phyloP scores from a whole-genome alignment of 64 coral and sea anemone species.

The Pocillopora damicornis region DNA sequence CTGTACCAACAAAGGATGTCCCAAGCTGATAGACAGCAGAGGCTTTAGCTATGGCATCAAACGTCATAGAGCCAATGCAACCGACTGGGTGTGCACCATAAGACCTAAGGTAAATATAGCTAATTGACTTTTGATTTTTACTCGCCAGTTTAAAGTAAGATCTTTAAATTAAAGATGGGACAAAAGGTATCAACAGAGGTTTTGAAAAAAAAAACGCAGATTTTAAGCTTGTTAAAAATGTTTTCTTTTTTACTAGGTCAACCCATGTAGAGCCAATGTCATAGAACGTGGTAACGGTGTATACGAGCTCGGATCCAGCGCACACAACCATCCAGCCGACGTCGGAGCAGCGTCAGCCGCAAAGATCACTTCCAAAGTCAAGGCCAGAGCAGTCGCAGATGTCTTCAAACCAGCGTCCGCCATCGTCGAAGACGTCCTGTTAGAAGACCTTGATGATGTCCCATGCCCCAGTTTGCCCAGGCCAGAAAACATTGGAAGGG shows the following conservation, averaged over 20 bases:
- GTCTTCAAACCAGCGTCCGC: constrained; percentile 9
- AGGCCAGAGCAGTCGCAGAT: neutral
- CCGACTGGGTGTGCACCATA: constrained; percentile 38
- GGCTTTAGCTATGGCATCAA: constrained; percentile 39
- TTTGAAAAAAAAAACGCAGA: no score
- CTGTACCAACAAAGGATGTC: constrained; percentile 1
- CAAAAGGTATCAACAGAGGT: no score
- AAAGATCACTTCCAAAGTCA: neutral
- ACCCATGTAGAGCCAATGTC: neutral
- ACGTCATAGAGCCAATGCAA: constrained; percentile 9
- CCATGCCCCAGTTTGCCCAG: neutral
- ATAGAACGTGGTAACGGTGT: neutral
- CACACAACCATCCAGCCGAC: neutral
- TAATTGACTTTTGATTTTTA: neutral
- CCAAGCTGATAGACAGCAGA: constrained; percentile 38
- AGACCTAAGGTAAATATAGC: constrained; percentile 9
- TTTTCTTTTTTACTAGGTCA: neutral
- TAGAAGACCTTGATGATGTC: neutral
- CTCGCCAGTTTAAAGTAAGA: neutral
- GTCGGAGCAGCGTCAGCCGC: neutral
- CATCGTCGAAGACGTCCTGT: constrained; percentile 25
- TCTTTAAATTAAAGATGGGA: neutral
- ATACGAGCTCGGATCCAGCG: neutral
- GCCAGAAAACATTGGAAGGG: no score
- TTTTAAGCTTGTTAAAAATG: neutral